Percentiles rank a stretch among this genome's conserved stretches.
phyloP scores from a whole-genome alignment of 2,113 vertebrate genomes.

The Atrichornis clamosus region DNA sequence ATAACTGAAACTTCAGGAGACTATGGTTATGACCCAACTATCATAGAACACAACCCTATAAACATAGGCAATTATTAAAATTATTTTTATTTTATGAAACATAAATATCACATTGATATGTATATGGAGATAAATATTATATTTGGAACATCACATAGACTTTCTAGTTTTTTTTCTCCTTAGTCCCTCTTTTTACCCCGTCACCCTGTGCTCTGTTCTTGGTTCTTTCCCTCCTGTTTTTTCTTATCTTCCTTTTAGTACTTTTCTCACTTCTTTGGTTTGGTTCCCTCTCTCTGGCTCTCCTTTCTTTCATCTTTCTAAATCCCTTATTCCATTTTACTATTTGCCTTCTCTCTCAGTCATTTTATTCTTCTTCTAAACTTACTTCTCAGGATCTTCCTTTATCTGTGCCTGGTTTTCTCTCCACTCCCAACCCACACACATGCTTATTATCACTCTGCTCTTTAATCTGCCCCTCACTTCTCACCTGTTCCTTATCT shows the following conservation, averaged over 20 bases:
- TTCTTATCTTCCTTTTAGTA: not conserved
- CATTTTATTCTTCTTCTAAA: not conserved
- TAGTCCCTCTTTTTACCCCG: not conserved
- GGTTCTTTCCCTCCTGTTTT: not conserved
- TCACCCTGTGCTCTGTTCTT: not conserved
- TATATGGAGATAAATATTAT: not conserved
- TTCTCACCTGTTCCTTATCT: slow-evolving; percentile 48
- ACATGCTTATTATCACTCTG: not conserved
- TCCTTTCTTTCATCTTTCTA: not conserved
- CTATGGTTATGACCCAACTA: not conserved
- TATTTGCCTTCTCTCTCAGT: not conserved
- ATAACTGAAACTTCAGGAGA: not conserved
- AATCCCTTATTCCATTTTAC: not conserved
- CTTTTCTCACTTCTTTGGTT: not conserved
- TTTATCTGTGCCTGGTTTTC: not conserved
- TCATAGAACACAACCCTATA: not conserved
- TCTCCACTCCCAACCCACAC: not conserved
- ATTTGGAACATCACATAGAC: not conserved
- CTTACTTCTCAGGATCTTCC: not conserved
- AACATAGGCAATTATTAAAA: not conserved
- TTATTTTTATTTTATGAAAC: not conserved
- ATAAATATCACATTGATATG: not conserved
- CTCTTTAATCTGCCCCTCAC: not conserved
- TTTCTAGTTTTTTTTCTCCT: not conserved
- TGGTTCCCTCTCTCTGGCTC: not conserved